Conservation (phyloP, 1,140 invertebrate species). For the Papilio xuthus region DNA sequence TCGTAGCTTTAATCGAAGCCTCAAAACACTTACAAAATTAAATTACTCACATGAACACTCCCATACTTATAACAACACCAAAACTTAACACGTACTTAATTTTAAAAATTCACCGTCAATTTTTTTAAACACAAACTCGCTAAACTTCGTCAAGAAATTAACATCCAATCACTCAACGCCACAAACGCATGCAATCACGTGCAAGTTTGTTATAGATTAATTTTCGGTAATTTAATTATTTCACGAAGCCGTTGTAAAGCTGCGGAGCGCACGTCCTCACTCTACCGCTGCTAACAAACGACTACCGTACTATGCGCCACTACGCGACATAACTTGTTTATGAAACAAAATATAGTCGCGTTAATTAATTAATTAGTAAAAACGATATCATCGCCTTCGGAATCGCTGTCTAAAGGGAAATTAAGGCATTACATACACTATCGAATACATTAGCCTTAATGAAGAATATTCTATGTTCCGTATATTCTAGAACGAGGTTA, state of each 20-base stretch:
- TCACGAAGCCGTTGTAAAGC: slow-evolving; percentile 13
- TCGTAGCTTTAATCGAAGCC: neutral
- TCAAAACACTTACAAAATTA: neutral
- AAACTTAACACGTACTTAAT: neutral
- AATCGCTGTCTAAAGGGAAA: slow-evolving; percentile 26
- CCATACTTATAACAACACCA: neutral
- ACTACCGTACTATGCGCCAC: slow-evolving; percentile 32
- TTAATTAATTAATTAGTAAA: slow-evolving; percentile 34
- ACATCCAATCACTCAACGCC: slow-evolving; percentile 17
- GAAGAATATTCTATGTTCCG: neutral
- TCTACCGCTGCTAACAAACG: neutral
- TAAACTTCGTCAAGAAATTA: slow-evolving; percentile 1
- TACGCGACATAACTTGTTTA: slow-evolving; percentile 23
- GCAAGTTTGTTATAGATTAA: slow-evolving; percentile 23
- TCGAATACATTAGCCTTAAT: slow-evolving; percentile 15
- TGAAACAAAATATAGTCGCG: slow-evolving; percentile 25
- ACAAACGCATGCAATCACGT: slow-evolving; percentile 11
- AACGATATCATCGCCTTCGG: slow-evolving; percentile 24
- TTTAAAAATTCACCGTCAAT: neutral
- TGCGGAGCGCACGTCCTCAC: slow-evolving; percentile 3
- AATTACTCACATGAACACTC: neutral
- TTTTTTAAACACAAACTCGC: neutral
- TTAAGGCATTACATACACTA: slow-evolving; percentile 10
- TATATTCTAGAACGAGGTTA: neutral
- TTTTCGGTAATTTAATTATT: slow-evolving; percentile 33